Conservation (phyloP, 2,888 invertebrate genomes). For the Trisateles emortualis region DNA sequence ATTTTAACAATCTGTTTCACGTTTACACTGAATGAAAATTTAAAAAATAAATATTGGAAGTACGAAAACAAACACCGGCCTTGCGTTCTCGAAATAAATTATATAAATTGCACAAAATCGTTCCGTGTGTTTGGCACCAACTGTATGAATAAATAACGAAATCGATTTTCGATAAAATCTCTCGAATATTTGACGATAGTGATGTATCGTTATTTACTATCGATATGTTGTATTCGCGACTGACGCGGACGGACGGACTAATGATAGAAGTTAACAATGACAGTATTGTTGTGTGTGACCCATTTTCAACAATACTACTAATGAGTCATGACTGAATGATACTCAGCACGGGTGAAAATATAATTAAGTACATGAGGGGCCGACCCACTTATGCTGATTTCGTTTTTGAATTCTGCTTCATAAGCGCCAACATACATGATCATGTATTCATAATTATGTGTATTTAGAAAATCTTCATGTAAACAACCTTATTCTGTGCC, state of each 20-base stretch:
- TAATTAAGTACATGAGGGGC: slow-evolving; percentile 3
- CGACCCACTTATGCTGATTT: slow-evolving; percentile 1
- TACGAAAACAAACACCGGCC: slow-evolving; percentile 49
- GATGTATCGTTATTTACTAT: slow-evolving; percentile 13
- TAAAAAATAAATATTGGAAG: slow-evolving; percentile 56
- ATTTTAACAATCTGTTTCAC: slow-evolving; percentile 49
- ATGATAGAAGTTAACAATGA: not conserved
- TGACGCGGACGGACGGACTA: not conserved
- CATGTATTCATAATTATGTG: not conserved
- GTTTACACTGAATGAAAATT: slow-evolving; percentile 45
- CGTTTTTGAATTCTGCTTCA: not conserved
- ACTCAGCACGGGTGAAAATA: not conserved
- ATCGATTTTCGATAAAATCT: slow-evolving; percentile 33
- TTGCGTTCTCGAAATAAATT: slow-evolving; percentile 51
- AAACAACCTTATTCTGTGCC: not conserved
- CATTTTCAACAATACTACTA: slow-evolving; percentile 2
- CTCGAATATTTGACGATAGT: slow-evolving; percentile 17
- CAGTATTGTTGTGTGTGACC: slow-evolving; percentile 1
- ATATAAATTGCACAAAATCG: slow-evolving; percentile 50
- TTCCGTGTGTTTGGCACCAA: slow-evolving; percentile 43
- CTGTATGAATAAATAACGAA: slow-evolving; percentile 36
- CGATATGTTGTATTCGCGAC: slow-evolving; percentile 2
- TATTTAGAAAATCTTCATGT: not conserved
- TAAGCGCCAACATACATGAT: not conserved
- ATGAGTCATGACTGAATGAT: not conserved